Percentiles rank a stretch among this genome's conserved stretches.
Evolutionary conservation across 1,140 invertebrate genomes (phyloP).

Genomic region (Brachionus plicatilis): DNA sequence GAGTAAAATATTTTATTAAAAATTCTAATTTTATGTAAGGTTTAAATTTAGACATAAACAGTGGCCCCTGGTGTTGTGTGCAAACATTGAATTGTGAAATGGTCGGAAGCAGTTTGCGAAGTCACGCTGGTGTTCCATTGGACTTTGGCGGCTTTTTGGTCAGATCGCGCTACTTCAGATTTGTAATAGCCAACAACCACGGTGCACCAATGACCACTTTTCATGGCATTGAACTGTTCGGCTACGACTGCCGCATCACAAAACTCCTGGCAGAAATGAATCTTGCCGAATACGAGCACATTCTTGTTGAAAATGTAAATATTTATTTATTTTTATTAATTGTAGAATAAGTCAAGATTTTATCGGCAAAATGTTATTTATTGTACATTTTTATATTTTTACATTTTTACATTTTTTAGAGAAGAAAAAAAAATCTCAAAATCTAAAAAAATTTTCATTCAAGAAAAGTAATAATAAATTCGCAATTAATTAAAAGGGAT

Average conservation of each 20-base stretch:
- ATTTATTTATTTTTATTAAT: neutral
- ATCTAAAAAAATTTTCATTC: too few relatives aligned
- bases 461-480: too few relatives aligned
- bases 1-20: constrained; percentile 42
- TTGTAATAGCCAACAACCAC: constrained; percentile 46
- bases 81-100: constrained; percentile 43
- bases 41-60: constrained; percentile 5
- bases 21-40: constrained; percentile 40
- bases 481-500: too few relatives aligned
- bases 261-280: constrained; percentile 42
- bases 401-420: too few relatives aligned
- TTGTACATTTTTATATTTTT: too few relatives aligned
- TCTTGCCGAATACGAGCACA: constrained; percentile 42
- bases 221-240: constrained; percentile 47
- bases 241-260: constrained; percentile 44
- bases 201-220: constrained; percentile 46
- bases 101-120: constrained; percentile 42
- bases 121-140: constrained; percentile 44
- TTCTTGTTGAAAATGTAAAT: constrained; percentile 36
- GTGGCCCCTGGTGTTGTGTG: constrained; percentile 45
- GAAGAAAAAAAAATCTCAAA: too few relatives aligned
- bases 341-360: too few relatives aligned
- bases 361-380: too few relatives aligned
- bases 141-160: constrained; percentile 46
- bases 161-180: constrained; percentile 43